These are phyloP conservation scores for Enhydra lutris DNA, from an alignment of 2,113 vertebrate genomes.

Conservation along the genomic window DNA sequence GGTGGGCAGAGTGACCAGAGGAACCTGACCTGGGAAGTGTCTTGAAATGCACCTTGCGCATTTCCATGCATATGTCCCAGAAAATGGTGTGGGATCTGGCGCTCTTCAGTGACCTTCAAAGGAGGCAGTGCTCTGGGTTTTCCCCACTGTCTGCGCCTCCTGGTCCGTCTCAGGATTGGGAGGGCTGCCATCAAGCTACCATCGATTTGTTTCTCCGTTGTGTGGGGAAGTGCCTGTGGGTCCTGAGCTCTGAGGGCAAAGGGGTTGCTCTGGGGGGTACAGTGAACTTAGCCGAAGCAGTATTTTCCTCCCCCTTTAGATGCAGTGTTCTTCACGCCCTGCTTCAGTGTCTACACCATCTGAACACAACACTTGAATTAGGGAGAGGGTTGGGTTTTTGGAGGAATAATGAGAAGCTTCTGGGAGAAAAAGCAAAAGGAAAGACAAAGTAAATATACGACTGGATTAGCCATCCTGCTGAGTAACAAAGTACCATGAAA, in stretches of 20 bases:
- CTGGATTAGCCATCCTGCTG: background rate
- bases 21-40: background rate
- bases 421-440: background rate
- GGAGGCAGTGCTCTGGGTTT: background rate
- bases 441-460: background rate
- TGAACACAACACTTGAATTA: background rate
- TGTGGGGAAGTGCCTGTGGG: background rate
- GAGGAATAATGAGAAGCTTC: background rate
- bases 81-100: background rate
- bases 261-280: background rate
- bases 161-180: background rate
- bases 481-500: background rate
- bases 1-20: background rate
- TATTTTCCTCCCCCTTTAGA: background rate
- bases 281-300: rapidly evolving
- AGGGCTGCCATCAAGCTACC: rapidly evolving
- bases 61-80: background rate
- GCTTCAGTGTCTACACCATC: background rate
- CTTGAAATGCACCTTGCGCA: background rate
- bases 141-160: background rate
- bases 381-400: background rate
- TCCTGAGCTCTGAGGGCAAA: background rate
- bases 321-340: background rate
- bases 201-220: background rate
- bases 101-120: background rate